Evolutionary conservation across 2,113 vertebrate species (phyloP).

Genomic region (Oreotrochilus melanogaster): DNA sequence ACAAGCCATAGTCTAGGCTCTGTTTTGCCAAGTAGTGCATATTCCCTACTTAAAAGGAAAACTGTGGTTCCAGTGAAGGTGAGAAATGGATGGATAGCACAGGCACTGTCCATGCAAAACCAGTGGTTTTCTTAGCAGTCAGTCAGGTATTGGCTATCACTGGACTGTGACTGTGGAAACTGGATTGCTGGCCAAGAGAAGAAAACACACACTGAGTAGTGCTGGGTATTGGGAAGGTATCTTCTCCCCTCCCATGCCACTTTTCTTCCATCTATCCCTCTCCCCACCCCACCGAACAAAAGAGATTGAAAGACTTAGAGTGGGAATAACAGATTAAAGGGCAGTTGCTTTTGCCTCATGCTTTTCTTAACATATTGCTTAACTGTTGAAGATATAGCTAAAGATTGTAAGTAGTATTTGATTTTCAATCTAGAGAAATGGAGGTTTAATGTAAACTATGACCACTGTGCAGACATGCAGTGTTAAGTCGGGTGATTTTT

Average conservation of each 20-base stretch:
- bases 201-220: neutral
- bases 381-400: neutral
- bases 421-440: neutral
- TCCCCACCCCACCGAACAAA: neutral
- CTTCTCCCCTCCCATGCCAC: neutral
- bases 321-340: neutral
- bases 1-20: neutral
- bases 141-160: neutral
- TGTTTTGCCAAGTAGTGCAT: neutral
- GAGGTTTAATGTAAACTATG: neutral
- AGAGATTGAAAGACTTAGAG: rapidly evolving
- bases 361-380: neutral
- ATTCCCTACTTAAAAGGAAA: neutral
- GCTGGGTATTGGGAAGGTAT: neutral
- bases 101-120: neutral
- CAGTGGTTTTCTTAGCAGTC: neutral
- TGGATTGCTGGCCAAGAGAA: neutral
- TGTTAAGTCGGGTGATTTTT: neutral
- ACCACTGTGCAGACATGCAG: neutral
- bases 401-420: neutral
- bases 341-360: neutral
- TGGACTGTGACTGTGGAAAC: neutral
- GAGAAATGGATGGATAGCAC: neutral
- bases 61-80: neutral
- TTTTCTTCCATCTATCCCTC: neutral